phyloP scores from a whole-genome alignment of 2,888 invertebrate species.

The Campoletis raptor region DNA sequence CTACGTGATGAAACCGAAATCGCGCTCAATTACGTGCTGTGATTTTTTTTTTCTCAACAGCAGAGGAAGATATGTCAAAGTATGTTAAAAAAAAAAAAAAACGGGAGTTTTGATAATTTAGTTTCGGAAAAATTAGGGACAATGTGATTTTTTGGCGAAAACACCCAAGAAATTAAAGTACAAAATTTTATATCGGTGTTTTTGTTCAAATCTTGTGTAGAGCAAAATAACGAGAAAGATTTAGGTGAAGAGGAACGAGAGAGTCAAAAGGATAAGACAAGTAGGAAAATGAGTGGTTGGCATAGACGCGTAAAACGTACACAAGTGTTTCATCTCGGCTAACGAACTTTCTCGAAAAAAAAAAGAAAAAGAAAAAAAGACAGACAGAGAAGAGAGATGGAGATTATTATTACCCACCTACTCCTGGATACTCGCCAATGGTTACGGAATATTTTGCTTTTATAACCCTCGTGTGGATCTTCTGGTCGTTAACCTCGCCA shows the following conservation, averaged over 20 bases:
- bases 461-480: slow-evolving; percentile 68
- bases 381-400: slow-evolving; percentile 38
- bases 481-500: slow-evolving; percentile 79
- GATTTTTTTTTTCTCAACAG: too few species aligned
- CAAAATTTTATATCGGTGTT: not conserved
- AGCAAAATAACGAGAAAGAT: slow-evolving; percentile 14
- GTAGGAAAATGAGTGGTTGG: slow-evolving; percentile 42
- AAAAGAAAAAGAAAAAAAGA: slow-evolving; percentile 2
- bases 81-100: too few species aligned
- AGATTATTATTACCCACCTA: slow-evolving; percentile 81
- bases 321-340: slow-evolving; percentile 71
- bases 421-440: slow-evolving; percentile 81
- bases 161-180: not conserved
- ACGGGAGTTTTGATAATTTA: too few species aligned
- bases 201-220: slow-evolving; percentile 1
- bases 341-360: slow-evolving; percentile 79
- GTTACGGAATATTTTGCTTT: slow-evolving; percentile 81
- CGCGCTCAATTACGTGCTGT: too few species aligned
- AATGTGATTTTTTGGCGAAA: not conserved
- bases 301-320: slow-evolving; percentile 63
- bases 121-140: too few species aligned
- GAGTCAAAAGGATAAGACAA: slow-evolving; percentile 50
- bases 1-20: too few species aligned
- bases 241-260: slow-evolving; percentile 13
- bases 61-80: too few species aligned